phyloP scores from a whole-genome alignment of 2,797 vertebrate species.

The Smutsia temminckii region DNA sequence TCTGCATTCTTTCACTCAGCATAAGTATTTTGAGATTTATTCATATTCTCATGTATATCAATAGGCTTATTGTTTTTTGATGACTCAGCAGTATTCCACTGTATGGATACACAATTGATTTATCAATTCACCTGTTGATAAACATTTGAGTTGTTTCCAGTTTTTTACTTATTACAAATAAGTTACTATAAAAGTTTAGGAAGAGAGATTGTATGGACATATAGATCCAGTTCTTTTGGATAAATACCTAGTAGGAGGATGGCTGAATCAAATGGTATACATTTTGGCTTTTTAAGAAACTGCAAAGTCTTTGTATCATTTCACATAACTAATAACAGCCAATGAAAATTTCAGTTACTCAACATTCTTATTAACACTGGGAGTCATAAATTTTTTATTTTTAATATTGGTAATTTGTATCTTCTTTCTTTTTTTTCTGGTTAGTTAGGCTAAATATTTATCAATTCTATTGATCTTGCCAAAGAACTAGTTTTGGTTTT shows the following conservation, averaged over 20 bases:
- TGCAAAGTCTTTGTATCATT: background rate
- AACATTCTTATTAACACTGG: background rate
- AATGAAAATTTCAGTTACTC: background rate
- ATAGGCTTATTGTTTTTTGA: background rate
- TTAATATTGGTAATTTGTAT: background rate
- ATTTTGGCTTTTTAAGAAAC: background rate
- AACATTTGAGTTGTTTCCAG: background rate
- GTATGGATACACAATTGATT: background rate
- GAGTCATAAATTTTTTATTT: background rate
- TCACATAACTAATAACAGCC: background rate
- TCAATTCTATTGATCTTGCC: background rate
- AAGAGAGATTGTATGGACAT: background rate
- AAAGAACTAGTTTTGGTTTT: background rate
- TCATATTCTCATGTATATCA: background rate
- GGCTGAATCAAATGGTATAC: background rate
- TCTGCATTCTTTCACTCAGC: background rate
- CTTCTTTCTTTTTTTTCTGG: background rate
- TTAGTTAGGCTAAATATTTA: background rate
- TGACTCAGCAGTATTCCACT: background rate
- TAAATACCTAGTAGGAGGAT: background rate
- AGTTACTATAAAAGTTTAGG: background rate
- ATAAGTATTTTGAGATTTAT: background rate
- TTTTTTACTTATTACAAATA: background rate
- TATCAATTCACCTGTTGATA: background rate
- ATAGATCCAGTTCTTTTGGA: background rate